phyloP scores from a whole-genome alignment of 2,113 vertebrate species.

The Petromus typicus region DNA sequence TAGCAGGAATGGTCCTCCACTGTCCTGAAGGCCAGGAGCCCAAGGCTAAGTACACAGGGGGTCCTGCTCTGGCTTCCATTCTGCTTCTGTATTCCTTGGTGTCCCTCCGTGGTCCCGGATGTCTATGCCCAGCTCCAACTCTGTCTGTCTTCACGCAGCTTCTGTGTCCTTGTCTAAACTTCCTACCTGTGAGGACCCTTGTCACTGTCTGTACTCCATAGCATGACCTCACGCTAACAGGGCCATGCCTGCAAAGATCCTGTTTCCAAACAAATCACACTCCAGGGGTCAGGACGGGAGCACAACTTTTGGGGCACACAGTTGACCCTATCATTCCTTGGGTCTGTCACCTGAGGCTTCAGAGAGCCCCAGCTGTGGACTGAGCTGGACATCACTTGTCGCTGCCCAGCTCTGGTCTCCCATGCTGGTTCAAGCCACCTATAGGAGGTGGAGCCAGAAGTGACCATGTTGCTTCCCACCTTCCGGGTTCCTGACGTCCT shows the following conservation, averaged over 20 bases:
- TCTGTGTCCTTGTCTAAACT: neutral
- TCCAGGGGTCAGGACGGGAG: neutral
- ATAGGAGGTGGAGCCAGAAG: neutral
- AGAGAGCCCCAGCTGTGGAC: neutral
- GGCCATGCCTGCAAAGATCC: neutral
- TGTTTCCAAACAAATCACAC: neutral
- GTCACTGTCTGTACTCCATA: too few relatives aligned
- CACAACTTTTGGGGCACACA: too few relatives aligned
- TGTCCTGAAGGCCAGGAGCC: neutral
- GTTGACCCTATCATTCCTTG: neutral
- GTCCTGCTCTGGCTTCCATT: neutral
- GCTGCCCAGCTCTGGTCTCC: neutral
- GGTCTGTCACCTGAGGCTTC: neutral
- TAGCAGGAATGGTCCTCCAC: too few relatives aligned
- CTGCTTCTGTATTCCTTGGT: neutral
- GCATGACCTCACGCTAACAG: neutral
- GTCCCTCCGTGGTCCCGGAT: neutral
- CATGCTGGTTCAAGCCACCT: neutral
- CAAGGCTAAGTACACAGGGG: neutral
- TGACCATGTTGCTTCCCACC: rapidly evolving
- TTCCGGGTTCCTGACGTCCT: rapidly evolving
- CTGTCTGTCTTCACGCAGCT: neutral
- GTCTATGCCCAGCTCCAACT: neutral
- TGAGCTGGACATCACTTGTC: neutral
- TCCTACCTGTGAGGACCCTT: neutral